Conservation (phyloP, 2,113 vertebrate genomes). For the Myrmecophaga tridactyla region DNA sequence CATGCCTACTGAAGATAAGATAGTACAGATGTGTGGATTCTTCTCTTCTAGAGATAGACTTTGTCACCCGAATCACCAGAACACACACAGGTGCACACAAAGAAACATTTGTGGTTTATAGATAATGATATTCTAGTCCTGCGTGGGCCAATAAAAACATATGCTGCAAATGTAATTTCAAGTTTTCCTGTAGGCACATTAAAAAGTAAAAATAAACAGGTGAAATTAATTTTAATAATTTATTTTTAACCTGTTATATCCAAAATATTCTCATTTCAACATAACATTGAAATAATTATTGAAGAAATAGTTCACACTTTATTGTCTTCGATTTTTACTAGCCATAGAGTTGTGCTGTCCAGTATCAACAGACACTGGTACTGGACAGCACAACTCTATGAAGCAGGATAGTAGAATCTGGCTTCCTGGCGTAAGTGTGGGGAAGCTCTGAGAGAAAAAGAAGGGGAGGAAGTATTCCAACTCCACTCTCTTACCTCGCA, state of each 20-base stretch:
- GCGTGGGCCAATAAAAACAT: background rate
- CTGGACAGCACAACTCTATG: background rate
- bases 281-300: background rate
- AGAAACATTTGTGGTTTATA: background rate
- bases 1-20: background rate
- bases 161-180: background rate
- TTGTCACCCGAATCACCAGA: background rate
- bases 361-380: no score
- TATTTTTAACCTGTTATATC: background rate
- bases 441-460: background rate
- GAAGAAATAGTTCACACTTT: background rate
- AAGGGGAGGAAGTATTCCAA: background rate
- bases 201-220: background rate
- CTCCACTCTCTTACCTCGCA: no score
- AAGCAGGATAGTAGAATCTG: accelerated
- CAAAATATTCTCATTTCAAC: background rate
- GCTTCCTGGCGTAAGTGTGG: background rate
- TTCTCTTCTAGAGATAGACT: background rate
- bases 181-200: background rate
- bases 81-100: no score
- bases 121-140: background rate
- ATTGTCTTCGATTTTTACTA: background rate
- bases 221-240: background rate
- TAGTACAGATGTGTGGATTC: accelerated
- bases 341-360: no score